Evolutionary conservation across 2,888 invertebrate genomes (phyloP).

Genomic region (Pseudeuparius sepicola): DNA sequence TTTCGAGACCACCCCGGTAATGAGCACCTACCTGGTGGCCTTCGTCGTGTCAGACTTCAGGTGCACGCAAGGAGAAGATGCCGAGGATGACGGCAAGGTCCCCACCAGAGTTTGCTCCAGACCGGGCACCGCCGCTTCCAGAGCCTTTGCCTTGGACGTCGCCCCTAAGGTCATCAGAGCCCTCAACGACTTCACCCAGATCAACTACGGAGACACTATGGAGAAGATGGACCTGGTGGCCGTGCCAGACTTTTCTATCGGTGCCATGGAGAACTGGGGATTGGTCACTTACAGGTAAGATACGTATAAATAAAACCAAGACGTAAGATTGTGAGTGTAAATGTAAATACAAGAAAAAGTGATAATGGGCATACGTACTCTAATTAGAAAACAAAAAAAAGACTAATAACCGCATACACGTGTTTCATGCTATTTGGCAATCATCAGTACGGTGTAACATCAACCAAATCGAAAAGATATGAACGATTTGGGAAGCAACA

Average conservation of each 20-base stretch:
- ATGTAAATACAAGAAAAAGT: too few species aligned
- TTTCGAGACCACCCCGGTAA: conserved; percentile 14
- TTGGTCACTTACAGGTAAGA: conserved; percentile 65
- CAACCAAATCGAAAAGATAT: too few species aligned
- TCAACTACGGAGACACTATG: conserved; percentile 37
- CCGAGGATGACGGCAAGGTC: conserved; percentile 13
- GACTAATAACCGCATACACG: too few species aligned
- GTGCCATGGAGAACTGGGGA: conserved; percentile 93
- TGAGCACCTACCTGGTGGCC: conserved; percentile 24
- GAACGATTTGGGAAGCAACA: too few species aligned
- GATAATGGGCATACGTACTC: too few species aligned
- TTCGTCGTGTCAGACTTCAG: conserved; percentile 24
- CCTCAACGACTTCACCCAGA: conserved; percentile 41
- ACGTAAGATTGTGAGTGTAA: too few species aligned
- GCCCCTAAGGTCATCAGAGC: conserved; percentile 21
- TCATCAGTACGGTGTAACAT: too few species aligned
- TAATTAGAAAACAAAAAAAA: too few species aligned
- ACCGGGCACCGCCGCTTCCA: conserved; percentile 13
- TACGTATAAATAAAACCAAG: too few species aligned
- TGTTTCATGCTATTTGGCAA: too few species aligned
- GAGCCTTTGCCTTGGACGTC: conserved; percentile 19
- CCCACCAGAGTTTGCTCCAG: conserved; percentile 23
- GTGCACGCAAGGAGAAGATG: conserved; percentile 18
- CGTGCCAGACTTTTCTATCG: conserved; percentile 71
- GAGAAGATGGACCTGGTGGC: conserved; percentile 75